Percentiles rank a stretch among this genome's conserved stretches.
These are phyloP conservation scores for Macaria liturata DNA, from an alignment of 2,888 invertebrate species.

Conservation along the genomic window DNA sequence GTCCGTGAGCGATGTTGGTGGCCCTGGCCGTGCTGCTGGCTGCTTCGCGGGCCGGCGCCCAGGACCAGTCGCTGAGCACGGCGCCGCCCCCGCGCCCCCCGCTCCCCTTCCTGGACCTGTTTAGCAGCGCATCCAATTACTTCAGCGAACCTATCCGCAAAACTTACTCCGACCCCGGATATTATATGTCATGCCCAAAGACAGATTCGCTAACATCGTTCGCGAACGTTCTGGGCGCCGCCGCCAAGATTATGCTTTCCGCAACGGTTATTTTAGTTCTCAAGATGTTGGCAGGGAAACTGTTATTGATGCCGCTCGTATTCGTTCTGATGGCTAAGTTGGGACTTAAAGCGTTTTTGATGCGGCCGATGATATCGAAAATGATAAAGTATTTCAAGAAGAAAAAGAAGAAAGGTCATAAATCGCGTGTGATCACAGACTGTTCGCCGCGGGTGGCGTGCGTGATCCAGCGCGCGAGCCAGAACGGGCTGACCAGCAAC, in stretches of 20 bases:
- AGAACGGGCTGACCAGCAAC: conserved; percentile 62
- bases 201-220: conserved; percentile 66
- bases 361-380: conserved; percentile 77
- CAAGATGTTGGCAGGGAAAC: conserved; percentile 68
- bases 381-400: conserved; percentile 72
- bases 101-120: conserved; percentile 67
- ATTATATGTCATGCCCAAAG: conserved; percentile 65
- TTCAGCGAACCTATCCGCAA: conserved; percentile 67
- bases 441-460: conserved; percentile 72
- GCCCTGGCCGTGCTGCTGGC: conserved; percentile 61
- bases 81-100: conserved; percentile 51
- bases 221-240: conserved; percentile 69
- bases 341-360: conserved; percentile 66
- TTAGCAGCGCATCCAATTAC: conserved; percentile 65
- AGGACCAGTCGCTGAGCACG: conserved; percentile 65
- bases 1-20: conserved; percentile 70
- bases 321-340: conserved; percentile 67
- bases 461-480: conserved; percentile 62
- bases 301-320: conserved; percentile 66
- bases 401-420: conserved; percentile 67
- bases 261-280: conserved; percentile 67
- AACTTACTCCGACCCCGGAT: conserved; percentile 59
- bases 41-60: conserved; percentile 52
- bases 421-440: conserved; percentile 65
- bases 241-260: conserved; percentile 76